Evolutionary conservation across 2,888 invertebrate genomes (phyloP).

Genomic region (Nymphalis urticae): DNA sequence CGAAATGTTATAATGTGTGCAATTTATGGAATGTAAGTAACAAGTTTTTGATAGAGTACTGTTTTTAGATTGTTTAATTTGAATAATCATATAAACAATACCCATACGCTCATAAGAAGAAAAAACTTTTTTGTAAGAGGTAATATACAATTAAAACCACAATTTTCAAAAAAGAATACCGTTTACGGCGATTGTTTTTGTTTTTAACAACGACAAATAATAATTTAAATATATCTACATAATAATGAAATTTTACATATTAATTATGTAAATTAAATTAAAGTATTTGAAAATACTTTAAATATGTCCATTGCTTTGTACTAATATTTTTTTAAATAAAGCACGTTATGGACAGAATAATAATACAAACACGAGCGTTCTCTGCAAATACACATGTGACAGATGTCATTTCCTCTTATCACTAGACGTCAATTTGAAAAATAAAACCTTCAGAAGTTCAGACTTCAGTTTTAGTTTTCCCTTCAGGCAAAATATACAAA

Average conservation of each 20-base stretch:
- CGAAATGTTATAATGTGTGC: conserved; percentile 60
- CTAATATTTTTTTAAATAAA: neutral
- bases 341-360: neutral
- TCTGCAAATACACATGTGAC: neutral
- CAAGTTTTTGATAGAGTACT: neutral
- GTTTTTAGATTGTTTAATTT: neutral
- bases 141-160: neutral
- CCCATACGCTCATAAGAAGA: neutral
- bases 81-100: neutral
- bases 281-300: too few relatives aligned
- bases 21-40: conserved; percentile 67
- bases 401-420: conserved; percentile 8
- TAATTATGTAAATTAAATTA: too few relatives aligned
- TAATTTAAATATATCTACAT: too few relatives aligned
- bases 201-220: too few relatives aligned
- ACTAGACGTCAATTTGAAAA: conserved; percentile 35
- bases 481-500: conserved; percentile 7
- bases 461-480: conserved; percentile 26
- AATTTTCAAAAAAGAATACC: neutral
- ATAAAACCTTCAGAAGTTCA: conserved; percentile 17
- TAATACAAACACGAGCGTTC: neutral
- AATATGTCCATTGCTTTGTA: neutral
- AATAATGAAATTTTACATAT: too few relatives aligned
- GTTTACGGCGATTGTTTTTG: neutral
- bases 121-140: neutral